A percentile compares a stretch with the other conserved stretches of the same genome.
Evolutionary conservation across 2,888 invertebrate species (phyloP).

Genomic region (Tachina grossa): DNA sequence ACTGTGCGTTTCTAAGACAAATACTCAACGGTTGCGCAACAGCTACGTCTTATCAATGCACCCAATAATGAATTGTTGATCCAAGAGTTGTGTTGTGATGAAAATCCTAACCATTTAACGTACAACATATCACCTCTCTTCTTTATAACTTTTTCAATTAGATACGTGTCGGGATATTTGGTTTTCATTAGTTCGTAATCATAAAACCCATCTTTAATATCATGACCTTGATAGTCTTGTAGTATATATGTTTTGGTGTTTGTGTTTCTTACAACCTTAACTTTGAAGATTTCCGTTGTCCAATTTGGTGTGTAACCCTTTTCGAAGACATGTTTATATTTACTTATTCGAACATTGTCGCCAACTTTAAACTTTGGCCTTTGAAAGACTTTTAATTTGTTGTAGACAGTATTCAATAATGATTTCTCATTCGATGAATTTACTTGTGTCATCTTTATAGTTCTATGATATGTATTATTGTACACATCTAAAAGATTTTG

Average conservation of each 20-base stretch:
- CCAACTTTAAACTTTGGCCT: constrained; percentile 60
- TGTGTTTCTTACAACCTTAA: constrained; percentile 73
- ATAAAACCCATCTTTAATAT: constrained; percentile 78
- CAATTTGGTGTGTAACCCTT: constrained; percentile 66
- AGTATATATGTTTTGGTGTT: constrained; percentile 70
- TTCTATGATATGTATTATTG: constrained; percentile 72
- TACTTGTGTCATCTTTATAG: constrained; percentile 62
- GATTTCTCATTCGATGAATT: constrained; percentile 54
- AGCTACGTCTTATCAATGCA: too few relatives aligned
- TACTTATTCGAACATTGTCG: constrained; percentile 69
- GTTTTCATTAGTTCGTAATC: constrained; percentile 76
- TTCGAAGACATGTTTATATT: constrained; percentile 67
- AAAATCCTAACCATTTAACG: constrained; percentile 75
- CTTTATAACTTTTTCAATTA: constrained; percentile 77
- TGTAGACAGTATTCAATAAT: constrained; percentile 53
- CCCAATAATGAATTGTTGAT: constrained; percentile 70
- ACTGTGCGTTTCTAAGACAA: too few relatives aligned
- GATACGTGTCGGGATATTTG: constrained; percentile 75
- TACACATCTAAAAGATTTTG: constrained; percentile 71
- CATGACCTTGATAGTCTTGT: constrained; percentile 63
- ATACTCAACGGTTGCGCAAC: too few relatives aligned
- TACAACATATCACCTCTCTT: constrained; percentile 69
- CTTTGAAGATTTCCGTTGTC: constrained; percentile 11
- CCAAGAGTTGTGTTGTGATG: constrained; percentile 74
- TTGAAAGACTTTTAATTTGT: constrained; percentile 55